Evolutionary conservation across 2,888 invertebrate species (phyloP).

Genomic region (Monoplex corrugatus): DNA sequence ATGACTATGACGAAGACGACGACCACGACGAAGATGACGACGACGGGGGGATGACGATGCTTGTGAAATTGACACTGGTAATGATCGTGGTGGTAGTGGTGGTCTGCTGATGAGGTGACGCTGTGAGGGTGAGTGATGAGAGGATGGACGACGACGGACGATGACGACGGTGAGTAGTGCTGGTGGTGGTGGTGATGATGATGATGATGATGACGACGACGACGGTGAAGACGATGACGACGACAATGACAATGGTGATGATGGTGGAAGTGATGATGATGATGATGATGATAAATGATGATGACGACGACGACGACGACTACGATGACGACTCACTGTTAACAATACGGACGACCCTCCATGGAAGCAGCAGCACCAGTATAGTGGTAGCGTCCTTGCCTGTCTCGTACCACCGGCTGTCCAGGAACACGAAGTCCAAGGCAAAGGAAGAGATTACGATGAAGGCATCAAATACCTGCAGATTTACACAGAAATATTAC

Average conservation of each 20-base stretch:
- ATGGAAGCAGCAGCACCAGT: conserved; percentile 69
- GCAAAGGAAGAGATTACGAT: conserved; percentile 70
- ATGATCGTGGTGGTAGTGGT: no score
- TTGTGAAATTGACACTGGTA: no score
- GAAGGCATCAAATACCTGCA: conserved; percentile 71
- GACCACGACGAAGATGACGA: no score
- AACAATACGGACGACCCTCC: conserved; percentile 72
- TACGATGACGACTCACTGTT: conserved; percentile 66
- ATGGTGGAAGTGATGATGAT: no score
- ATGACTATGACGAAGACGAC: no score
- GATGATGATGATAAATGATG: neutral
- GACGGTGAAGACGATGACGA: conserved; percentile 8
- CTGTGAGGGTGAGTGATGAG: no score
- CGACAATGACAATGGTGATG: neutral
- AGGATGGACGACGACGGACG: no score
- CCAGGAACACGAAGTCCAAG: conserved; percentile 70
- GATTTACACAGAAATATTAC: neutral
- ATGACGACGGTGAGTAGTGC: no score
- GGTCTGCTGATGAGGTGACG: no score
- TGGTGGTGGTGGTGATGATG: conserved; percentile 10
- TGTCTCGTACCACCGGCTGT: conserved; percentile 71
- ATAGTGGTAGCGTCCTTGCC: conserved; percentile 73
- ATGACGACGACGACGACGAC: neutral
- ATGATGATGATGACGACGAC: neutral
- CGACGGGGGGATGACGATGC: no score